These are phyloP conservation scores for Drosophila mercatorum DNA, from an alignment of 2,888 invertebrate genomes.

Conservation along the genomic window DNA sequence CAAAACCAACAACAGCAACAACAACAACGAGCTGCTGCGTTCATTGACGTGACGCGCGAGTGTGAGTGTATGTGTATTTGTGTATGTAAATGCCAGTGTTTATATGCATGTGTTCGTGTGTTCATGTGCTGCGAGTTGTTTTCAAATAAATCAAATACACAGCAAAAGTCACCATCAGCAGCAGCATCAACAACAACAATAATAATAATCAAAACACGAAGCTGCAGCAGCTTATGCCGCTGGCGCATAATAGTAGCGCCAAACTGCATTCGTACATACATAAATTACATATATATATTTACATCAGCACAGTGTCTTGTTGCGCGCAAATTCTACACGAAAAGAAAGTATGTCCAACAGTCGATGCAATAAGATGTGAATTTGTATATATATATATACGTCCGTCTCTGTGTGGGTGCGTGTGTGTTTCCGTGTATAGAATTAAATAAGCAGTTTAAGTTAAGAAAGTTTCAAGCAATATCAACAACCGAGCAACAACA, in stretches of 20 bases:
- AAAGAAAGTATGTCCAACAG: conserved; percentile 63
- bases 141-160: conserved; percentile 57
- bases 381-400: conserved; percentile 8
- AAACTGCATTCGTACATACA: conserved; percentile 42
- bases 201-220: conserved; percentile 47
- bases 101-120: conserved; percentile 27
- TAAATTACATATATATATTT: conserved; percentile 50
- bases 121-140: conserved; percentile 64
- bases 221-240: conserved; percentile 40
- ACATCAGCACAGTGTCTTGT: conserved; percentile 39
- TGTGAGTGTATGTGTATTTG: conserved; percentile 64
- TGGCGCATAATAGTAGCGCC: conserved; percentile 27
- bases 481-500: conserved; percentile 34
- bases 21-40: conserved; percentile 75
- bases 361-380: conserved; percentile 47
- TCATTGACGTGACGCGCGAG: conserved; percentile 81
- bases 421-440: conserved; percentile 65
- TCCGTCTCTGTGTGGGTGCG: conserved; percentile 44
- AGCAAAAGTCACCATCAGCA: conserved; percentile 48
- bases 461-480: conserved; percentile 65
- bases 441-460: conserved; percentile 61
- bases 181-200: conserved; percentile 28
- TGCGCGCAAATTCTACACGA: conserved; percentile 53
- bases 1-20: conserved; percentile 38
- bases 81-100: conserved; percentile 46